Conservation (phyloP, 2,113 vertebrate species). For the Chlamydotis undulata region DNA sequence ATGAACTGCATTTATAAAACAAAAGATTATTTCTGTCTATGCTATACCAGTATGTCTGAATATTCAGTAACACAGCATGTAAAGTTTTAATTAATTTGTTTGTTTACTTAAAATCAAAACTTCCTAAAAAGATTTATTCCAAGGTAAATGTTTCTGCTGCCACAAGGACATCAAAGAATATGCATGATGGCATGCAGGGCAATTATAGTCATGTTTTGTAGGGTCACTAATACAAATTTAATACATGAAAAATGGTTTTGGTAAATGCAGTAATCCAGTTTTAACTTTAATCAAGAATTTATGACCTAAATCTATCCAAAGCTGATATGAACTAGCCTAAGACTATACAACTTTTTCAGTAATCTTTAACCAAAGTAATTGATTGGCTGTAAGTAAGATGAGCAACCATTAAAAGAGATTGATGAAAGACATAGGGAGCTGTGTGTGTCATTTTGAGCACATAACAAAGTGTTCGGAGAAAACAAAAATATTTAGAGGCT, state of each 20-base stretch:
- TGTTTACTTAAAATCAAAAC: background rate
- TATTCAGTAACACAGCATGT: background rate
- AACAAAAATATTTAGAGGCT: background rate
- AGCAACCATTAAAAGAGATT: background rate
- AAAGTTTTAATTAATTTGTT: background rate
- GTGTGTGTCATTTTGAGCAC: background rate
- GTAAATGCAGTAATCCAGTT: background rate
- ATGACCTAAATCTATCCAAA: background rate
- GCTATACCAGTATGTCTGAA: background rate
- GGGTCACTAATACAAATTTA: background rate
- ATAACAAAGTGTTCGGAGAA: background rate
- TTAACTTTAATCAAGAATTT: background rate
- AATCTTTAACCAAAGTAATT: background rate
- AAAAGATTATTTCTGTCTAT: constrained; percentile 16
- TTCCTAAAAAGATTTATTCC: background rate
- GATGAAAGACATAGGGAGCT: background rate
- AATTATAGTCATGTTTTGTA: background rate
- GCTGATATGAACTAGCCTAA: background rate
- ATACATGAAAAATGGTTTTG: background rate
- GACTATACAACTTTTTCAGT: background rate
- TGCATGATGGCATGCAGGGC: background rate
- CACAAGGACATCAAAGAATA: background rate
- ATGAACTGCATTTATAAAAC: constrained; percentile 28
- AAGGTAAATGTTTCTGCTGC: background rate
- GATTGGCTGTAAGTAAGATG: no score